phyloP scores from a whole-genome alignment of 2,113 vertebrate genomes.

The Stegostoma tigrinum region DNA sequence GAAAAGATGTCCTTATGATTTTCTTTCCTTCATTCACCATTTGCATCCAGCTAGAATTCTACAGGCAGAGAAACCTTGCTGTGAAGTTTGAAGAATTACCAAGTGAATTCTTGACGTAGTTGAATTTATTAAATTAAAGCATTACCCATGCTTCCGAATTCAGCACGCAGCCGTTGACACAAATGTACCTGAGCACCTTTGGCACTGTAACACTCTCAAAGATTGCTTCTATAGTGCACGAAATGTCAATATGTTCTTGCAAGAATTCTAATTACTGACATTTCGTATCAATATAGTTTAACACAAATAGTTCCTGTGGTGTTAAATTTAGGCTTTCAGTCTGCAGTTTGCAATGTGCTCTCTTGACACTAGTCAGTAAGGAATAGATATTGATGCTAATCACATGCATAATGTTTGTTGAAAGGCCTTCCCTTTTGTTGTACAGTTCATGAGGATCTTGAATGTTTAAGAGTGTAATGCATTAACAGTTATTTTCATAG shows the following conservation, averaged over 20 bases:
- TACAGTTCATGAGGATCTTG: neutral
- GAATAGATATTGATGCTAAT: neutral
- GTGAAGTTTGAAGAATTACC: neutral
- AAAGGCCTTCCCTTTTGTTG: neutral
- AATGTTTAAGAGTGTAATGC: neutral
- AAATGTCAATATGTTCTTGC: neutral
- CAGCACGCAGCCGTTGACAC: neutral
- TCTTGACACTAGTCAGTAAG: neutral
- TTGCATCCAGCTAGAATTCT: neutral
- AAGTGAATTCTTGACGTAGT: neutral
- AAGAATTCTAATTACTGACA: neutral
- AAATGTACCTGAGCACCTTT: neutral
- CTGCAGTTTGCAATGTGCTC: neutral
- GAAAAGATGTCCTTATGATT: neutral
- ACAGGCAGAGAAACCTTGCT: neutral
- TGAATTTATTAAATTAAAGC: neutral
- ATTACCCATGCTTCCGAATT: neutral
- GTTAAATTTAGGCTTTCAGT: neutral
- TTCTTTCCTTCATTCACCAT: neutral
- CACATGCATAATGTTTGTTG: neutral
- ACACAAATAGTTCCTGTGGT: conserved; percentile 13
- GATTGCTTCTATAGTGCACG: neutral
- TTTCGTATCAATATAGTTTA: neutral
- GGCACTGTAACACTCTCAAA: neutral
- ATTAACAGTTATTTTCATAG: neutral